A percentile compares a stretch with the other conserved stretches of the same genome.
Conservation (phyloP, 2,888 invertebrate species). For the Odiellus spinosus region DNA sequence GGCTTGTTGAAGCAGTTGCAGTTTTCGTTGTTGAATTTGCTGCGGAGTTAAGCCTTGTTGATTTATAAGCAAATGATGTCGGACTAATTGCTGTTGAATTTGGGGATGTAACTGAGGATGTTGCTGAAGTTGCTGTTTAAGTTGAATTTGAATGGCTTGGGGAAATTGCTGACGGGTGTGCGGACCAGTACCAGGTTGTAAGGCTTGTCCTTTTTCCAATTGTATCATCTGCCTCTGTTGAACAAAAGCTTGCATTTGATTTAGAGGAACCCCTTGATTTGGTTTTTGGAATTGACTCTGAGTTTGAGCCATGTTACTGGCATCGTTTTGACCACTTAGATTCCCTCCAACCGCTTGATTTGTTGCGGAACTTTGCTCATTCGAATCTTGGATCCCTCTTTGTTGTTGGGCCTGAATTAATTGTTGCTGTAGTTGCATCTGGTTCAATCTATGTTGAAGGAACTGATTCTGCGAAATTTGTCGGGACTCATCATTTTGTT, state of each 20-base stretch:
- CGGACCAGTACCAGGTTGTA: not conserved
- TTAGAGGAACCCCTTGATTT: no score
- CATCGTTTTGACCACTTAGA: no score
- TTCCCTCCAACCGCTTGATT: no score
- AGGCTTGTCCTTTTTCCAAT: not conserved
- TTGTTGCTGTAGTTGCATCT: slow-evolving; percentile 11
- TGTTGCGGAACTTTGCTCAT: no score
- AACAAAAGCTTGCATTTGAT: no score
- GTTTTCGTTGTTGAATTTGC: not conserved
- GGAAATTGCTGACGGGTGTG: not conserved
- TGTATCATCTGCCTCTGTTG: not conserved
- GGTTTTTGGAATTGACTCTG: no score
- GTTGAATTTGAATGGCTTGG: not conserved
- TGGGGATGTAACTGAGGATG: not conserved
- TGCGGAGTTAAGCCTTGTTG: slow-evolving; percentile 3
- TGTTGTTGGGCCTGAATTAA: no score
- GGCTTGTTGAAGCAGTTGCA: slow-evolving; percentile 1
- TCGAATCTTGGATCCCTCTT: no score
- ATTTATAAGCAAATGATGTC: not conserved
- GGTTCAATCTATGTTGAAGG: slow-evolving; percentile 1
- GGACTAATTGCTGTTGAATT: not conserved
- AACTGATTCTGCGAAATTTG: slow-evolving; percentile 2
- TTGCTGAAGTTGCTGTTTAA: slow-evolving; percentile 2
- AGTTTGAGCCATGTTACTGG: no score
- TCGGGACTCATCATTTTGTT: slow-evolving; percentile 6